Evolutionary conservation across 2,888 invertebrate genomes (phyloP).

Genomic region (Tinea pellionella): DNA sequence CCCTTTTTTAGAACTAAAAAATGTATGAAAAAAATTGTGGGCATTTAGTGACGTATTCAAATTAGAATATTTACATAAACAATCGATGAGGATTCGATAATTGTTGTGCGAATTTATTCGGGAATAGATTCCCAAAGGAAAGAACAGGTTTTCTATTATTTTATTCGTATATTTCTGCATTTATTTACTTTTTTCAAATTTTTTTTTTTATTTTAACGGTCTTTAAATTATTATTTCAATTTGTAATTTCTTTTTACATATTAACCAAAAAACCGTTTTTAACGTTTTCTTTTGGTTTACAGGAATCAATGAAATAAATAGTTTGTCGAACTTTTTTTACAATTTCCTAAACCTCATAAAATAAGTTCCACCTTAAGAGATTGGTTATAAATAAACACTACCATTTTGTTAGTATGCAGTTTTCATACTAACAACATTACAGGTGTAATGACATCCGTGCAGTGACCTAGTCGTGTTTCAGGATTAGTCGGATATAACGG

Average conservation of each 20-base stretch:
- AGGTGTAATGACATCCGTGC: too few relatives aligned
- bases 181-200: not conserved
- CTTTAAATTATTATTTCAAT: not conserved
- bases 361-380: too few relatives aligned
- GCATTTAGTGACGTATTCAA: conserved; percentile 41
- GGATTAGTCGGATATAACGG: too few relatives aligned
- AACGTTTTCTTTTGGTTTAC: not conserved
- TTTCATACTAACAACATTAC: too few relatives aligned
- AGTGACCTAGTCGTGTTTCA: too few relatives aligned
- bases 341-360: too few relatives aligned
- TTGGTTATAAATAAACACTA: too few relatives aligned
- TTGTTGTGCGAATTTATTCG: conserved; percentile 39
- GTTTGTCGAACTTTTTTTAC: not conserved
- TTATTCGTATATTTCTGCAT: not conserved
- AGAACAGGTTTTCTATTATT: conserved; percentile 11
- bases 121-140: conserved; percentile 36
- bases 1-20: not conserved
- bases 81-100: conserved; percentile 14
- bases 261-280: too few relatives aligned
- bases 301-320: not conserved
- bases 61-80: conserved; percentile 21
- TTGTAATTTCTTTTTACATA: too few relatives aligned
- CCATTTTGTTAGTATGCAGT: too few relatives aligned
- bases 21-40: conserved; percentile 3
- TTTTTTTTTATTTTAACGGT: not conserved